Evolutionary conservation across 2,113 vertebrate species (phyloP).

Genomic region (Noturus placidus): DNA sequence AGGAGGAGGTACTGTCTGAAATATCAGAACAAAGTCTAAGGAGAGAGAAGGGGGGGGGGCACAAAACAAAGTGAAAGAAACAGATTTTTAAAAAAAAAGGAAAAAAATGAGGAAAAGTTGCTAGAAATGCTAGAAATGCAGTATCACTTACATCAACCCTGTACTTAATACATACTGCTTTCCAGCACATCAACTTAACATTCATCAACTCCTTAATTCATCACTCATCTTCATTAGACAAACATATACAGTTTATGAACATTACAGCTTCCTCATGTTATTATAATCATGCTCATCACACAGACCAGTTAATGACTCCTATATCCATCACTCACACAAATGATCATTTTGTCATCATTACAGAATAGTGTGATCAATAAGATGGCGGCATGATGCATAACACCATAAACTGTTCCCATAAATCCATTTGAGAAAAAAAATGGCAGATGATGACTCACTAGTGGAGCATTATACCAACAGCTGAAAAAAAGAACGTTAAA

Average conservation of each 20-base stretch:
- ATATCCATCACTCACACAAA: constrained; percentile 9
- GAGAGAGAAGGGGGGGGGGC: constrained; percentile 35
- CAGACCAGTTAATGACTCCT: neutral
- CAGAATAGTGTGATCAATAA: neutral
- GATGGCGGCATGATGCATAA: neutral
- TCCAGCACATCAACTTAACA: neutral
- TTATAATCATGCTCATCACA: neutral
- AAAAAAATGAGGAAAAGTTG: neutral
- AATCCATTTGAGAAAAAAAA: neutral
- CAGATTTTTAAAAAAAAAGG: constrained; percentile 14
- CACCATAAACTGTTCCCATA: neutral
- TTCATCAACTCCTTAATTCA: constrained; percentile 24
- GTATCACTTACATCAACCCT: neutral
- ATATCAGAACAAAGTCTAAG: neutral
- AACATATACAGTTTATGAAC: constrained; percentile 12
- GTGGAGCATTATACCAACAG: neutral
- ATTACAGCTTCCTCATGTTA: neutral
- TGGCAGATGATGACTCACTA: constrained; percentile 6
- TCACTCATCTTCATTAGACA: constrained; percentile 33
- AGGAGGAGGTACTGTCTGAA: constrained; percentile 23
- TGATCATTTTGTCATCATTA: neutral
- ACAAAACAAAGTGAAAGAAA: constrained; percentile 36
- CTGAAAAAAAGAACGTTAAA: constrained; percentile 39
- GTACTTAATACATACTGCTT: neutral
- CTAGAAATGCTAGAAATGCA: neutral